Percentiles rank a stretch among this genome's conserved stretches.
phyloP scores from a whole-genome alignment of 2,888 invertebrate species.

The Leptopilina myrica region DNA sequence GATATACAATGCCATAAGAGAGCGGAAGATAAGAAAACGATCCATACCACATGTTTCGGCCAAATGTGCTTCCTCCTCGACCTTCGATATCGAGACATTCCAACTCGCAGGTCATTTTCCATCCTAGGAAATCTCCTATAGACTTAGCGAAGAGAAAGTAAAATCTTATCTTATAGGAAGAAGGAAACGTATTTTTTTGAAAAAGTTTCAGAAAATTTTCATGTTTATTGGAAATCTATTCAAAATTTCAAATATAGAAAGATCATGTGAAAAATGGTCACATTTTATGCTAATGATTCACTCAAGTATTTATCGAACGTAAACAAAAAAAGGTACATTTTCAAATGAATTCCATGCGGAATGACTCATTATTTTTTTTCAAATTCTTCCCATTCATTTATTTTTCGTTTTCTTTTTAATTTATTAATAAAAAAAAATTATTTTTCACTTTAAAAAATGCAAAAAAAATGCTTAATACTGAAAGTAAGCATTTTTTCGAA shows the following conservation, averaged over 20 bases:
- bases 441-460: too few species aligned
- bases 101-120: conserved; percentile 26
- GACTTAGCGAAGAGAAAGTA: background rate
- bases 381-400: too few species aligned
- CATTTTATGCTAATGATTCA: conserved; percentile 9
- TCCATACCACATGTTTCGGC: conserved; percentile 33
- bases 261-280: background rate
- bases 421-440: too few species aligned
- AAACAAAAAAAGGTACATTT: too few species aligned
- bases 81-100: conserved; percentile 15
- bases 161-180: conserved; percentile 1
- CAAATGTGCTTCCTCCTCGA: conserved; percentile 26
- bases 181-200: background rate
- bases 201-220: background rate
- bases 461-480: too few species aligned
- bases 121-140: background rate
- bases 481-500: too few species aligned
- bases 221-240: background rate
- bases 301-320: background rate
- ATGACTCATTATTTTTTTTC: background rate
- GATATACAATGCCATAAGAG: conserved; percentile 13
- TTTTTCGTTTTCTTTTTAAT: too few species aligned
- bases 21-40: conserved; percentile 25
- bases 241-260: background rate
- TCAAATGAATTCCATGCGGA: background rate